phyloP scores from a whole-genome alignment of 2,888 invertebrate genomes.

The Ectemnius continuus region DNA sequence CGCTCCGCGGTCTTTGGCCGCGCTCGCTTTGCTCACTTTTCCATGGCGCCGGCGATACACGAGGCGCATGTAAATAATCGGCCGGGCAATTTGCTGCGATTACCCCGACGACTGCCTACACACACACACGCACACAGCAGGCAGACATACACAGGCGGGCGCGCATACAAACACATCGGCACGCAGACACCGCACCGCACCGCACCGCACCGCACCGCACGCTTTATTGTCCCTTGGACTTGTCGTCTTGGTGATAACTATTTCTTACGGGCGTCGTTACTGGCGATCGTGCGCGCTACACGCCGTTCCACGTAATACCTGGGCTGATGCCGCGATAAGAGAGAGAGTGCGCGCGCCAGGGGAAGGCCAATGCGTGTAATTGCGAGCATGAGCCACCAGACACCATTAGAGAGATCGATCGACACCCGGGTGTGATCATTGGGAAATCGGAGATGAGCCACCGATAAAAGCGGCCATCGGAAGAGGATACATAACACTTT shows the following conservation, averaged over 20 bases:
- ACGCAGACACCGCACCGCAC: background rate
- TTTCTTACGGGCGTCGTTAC: slow-evolving; percentile 7
- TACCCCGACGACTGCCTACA: background rate
- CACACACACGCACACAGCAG: background rate
- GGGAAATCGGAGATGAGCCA: too few species aligned
- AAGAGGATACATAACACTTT: too few species aligned
- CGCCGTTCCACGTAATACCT: background rate
- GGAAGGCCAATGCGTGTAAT: too few species aligned
- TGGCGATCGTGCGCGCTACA: background rate
- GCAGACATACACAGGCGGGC: too few species aligned
- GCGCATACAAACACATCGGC: background rate
- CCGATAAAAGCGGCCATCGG: too few species aligned
- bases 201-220: too few species aligned
- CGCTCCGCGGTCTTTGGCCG: slow-evolving; percentile 12
- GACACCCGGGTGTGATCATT: too few species aligned
- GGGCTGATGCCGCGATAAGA: too few species aligned
- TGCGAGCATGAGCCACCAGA: too few species aligned
- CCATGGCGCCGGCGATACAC: background rate
- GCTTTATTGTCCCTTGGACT: slow-evolving; percentile 6
- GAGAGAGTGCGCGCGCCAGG: too few species aligned
- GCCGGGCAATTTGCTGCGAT: slow-evolving; percentile 9
- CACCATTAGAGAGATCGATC: too few species aligned
- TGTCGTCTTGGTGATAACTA: slow-evolving; percentile 8
- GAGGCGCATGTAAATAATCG: slow-evolving; percentile 10
- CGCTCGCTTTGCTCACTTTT: background rate